Evolutionary conservation across 1,140 invertebrate genomes (phyloP), one percentile per base, ranked within the genome.

Genomic region (Adelges cooleyi): DNA sequence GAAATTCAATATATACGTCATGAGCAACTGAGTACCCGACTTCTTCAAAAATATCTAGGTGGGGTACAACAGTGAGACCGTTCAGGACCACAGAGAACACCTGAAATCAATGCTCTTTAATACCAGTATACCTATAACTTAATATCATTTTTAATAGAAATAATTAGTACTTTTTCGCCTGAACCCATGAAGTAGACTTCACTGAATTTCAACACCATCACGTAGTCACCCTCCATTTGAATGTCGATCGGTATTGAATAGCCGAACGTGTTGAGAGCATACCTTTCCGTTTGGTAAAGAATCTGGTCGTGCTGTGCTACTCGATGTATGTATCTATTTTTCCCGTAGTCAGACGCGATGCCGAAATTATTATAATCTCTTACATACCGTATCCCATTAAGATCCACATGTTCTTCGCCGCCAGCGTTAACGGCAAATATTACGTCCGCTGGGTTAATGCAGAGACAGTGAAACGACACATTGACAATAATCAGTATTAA

Each of bases 51-150:
- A 95, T 97, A 77, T 98, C 95, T 67, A 98, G 79, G 72, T 95
- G 89, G 33, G 88, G 82, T 10, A 96, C 84, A 40, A 97, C 86
- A 73, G 95, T 90, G 72, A 94, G 91, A 38, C 90, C 89, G 78
- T 98, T 98, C 18, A 98, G 75, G 4, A 92, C 85, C 15, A 98
- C 89, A 77, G 96, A 92, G 79, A 95, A 95, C 0, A 91, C 86
- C 85, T 87, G 67, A 3, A 77, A 75, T 65, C 42, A n/a, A 68
- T 50, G 53, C 9, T 23, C n/a, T n/a, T n/a, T n/a, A n/a, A n/a
- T n/a, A n/a, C n/a, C n/a, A n/a, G n/a, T n/a, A n/a, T 6, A 33
- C 5, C 29, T 33, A 33, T 33, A 33, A 33, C 11, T 6, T 5
- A 33, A 33, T 6, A 33, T 33, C 5, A 6, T 33, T 33, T 11